A percentile compares a stretch with the other conserved stretches of the same genome.
phyloP scores from a whole-genome alignment of 2,888 invertebrate species.

The Eutolmus rufibarbis region DNA sequence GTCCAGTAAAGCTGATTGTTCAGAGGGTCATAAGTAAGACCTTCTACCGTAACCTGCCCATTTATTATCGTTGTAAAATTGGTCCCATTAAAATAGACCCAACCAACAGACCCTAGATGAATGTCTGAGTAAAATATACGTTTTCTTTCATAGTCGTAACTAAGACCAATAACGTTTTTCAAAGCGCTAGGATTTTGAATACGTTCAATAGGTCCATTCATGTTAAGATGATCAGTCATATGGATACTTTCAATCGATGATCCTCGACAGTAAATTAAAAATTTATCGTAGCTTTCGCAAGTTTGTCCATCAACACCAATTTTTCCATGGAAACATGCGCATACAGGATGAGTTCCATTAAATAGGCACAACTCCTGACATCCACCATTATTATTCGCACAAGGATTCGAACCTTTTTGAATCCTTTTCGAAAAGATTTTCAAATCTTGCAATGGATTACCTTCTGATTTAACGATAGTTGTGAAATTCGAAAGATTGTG shows the following conservation, averaged over 20 bases:
- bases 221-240: conserved; percentile 73
- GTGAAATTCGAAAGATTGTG: conserved; percentile 67
- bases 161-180: conserved; percentile 85
- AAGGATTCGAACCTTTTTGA: conserved; percentile 70
- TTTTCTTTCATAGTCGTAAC: conserved; percentile 75
- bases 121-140: conserved; percentile 89
- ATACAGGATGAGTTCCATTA: conserved; percentile 72
- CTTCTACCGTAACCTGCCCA: conserved; percentile 85
- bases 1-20: conserved; percentile 84
- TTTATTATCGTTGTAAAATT: conserved; percentile 74
- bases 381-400: conserved; percentile 71
- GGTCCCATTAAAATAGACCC: conserved; percentile 81
- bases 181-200: conserved; percentile 77
- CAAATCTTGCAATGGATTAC: conserved; percentile 75
- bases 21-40: conserved; percentile 77
- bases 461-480: conserved; percentile 67
- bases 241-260: conserved; percentile 83
- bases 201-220: conserved; percentile 79
- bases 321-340: conserved; percentile 85
- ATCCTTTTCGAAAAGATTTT: conserved; percentile 68
- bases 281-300: conserved; percentile 79
- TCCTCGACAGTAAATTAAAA: conserved; percentile 84
- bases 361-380: conserved; percentile 83
- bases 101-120: conserved; percentile 82
- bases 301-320: conserved; percentile 70